Base-by-base conservation (phyloP, 2,113 vertebrate genomes). In the Leptodactylus fuscus region DNA sequence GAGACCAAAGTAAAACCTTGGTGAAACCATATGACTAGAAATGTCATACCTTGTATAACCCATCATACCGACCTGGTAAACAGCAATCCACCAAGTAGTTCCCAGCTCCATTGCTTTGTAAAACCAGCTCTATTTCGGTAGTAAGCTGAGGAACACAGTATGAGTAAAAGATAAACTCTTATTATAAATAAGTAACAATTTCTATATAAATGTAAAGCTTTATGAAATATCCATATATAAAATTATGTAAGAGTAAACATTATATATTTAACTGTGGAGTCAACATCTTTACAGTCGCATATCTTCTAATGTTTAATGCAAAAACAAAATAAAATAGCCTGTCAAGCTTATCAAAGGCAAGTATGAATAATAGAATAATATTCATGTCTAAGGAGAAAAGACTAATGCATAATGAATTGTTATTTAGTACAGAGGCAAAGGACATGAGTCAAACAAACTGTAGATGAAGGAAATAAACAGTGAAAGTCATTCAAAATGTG, bases 301-400 rank as follows among this genome's bases (percentile, higher is more conserved):
- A 76, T 51, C 46, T 34, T 76, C 16, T 51, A 76, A 76, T 32
- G 46, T 76, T 32, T 51, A 76, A 76, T 41, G 48, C 46, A 51
- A 51, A 51, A 34, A 76, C 29, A 34, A 51, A 75, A 75, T 75
- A 48, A 75, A 76, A 76, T 48, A 76, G 74, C 29, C 46, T 76
- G 74, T 51, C 74, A 76, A 22, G 38, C 49, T 1, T 55, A 78
- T 78, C 75, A 78, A 53, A 78, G 75, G 7, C 18, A 55, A 36
- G 49, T 53, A 78, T 78, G 75, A 78, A 78, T 53, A 78, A 78
- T 78, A 55, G 75, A 78, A 53, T 32, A 36, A 36, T 36, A 78
- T 51, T 55, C 49, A 36, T 78, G 75, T 78, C 70, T 46, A 36
- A 55, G 32, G 20, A 78, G 75, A 32, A 78, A 78, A 55, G 29